Conservation (phyloP, 2,888 invertebrate genomes). For the Zygaena filipendulae region DNA sequence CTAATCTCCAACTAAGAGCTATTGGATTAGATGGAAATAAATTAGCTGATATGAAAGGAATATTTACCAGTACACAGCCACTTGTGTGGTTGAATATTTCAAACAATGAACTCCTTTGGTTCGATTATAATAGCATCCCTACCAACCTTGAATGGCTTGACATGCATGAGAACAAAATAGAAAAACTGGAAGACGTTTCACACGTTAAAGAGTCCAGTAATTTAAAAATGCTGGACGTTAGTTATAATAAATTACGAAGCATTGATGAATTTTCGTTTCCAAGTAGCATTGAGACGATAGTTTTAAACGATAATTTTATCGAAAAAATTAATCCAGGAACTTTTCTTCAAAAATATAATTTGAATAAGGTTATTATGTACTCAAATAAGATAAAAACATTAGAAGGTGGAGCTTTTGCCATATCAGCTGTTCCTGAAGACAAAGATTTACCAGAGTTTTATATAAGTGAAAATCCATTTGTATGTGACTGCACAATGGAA, state of each 20-base stretch:
- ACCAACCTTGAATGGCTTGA: conserved; percentile 82
- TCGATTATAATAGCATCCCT: conserved; percentile 84
- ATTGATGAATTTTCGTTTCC: conserved; percentile 77
- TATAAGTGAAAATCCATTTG: conserved; percentile 84
- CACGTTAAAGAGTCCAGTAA: conserved; percentile 73
- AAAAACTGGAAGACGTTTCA: conserved; percentile 78
- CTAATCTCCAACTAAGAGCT: conserved; percentile 78
- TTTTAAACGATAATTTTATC: conserved; percentile 80
- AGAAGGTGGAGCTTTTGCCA: conserved; percentile 76
- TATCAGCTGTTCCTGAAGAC: conserved; percentile 73
- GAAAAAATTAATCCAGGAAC: conserved; percentile 76
- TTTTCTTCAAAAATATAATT: conserved; percentile 74
- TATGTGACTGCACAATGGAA: conserved; percentile 89
- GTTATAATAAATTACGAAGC: conserved; percentile 76
- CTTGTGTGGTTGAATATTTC: conserved; percentile 86
- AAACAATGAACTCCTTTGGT: conserved; percentile 80
- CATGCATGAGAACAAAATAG: conserved; percentile 83
- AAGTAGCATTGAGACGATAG: conserved; percentile 76
- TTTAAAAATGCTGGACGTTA: conserved; percentile 81
- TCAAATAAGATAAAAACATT: conserved; percentile 78
- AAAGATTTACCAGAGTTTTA: conserved; percentile 81
- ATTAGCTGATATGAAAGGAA: conserved; percentile 80
- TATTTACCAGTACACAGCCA: conserved; percentile 78
- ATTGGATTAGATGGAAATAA: conserved; percentile 83
- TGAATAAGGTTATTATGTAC: conserved; percentile 81